Evolutionary conservation across 2,888 invertebrate genomes (phyloP).

Genomic region (Aleiodes testaceus): DNA sequence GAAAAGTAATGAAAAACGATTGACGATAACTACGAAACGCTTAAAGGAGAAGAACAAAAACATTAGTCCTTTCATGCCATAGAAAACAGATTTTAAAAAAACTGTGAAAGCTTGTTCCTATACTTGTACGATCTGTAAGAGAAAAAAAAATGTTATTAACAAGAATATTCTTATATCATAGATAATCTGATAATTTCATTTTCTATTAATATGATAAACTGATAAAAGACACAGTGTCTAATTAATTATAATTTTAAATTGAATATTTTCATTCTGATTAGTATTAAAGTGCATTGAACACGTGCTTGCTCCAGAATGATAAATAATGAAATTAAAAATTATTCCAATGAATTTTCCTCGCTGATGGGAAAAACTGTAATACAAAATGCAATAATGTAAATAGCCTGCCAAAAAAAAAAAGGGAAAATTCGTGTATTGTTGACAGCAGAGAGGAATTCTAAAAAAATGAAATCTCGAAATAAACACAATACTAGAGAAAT

Average conservation of each 20-base stretch:
- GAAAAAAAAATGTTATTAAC: constrained; percentile 7
- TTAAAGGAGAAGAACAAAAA: constrained; percentile 3
- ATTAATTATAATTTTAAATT: constrained; percentile 11
- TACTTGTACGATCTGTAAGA: constrained; percentile 5
- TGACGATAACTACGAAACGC: constrained; percentile 8
- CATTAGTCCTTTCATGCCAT: constrained; percentile 25
- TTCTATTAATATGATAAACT: neutral
- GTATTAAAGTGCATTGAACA: neutral
- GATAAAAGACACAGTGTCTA: neutral
- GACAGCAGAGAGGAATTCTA: too few species aligned
- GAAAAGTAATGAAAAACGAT: neutral
- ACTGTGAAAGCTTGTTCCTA: constrained; percentile 26
- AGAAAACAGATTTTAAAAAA: neutral
- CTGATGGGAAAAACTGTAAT: too few species aligned
- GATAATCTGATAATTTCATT: constrained; percentile 7
- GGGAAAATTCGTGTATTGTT: too few species aligned
- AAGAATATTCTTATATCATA: constrained; percentile 25
- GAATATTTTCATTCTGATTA: neutral
- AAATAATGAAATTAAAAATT: neutral
- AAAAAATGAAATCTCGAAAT: too few species aligned
- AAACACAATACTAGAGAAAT: too few species aligned
- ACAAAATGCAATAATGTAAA: too few species aligned
- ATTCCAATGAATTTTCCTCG: too few species aligned
- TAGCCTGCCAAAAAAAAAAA: too few species aligned
- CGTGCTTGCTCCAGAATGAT: constrained; percentile 12